A percentile compares a stretch with the other conserved stretches of the same genome.
phyloP scores from a whole-genome alignment of 2,797 vertebrate genomes.

The Arctocebus calabarensis region DNA sequence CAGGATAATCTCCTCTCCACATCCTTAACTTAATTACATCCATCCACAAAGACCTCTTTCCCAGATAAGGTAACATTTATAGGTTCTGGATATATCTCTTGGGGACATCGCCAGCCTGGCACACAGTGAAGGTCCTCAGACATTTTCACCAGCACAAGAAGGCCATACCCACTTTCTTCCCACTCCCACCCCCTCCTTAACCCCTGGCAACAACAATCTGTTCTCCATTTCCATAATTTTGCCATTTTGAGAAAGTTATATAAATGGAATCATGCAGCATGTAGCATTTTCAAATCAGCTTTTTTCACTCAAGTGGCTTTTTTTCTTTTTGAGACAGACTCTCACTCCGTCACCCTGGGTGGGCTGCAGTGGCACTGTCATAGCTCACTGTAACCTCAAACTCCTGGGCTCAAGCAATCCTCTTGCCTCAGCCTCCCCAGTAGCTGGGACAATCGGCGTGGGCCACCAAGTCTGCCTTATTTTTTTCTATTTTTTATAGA shows the following conservation, averaged over 20 bases:
- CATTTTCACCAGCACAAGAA: neutral
- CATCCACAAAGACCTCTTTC: neutral
- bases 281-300: neutral
- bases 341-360: neutral
- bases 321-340: neutral
- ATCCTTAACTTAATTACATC: conserved; percentile 33
- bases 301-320: neutral
- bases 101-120: neutral
- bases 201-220: neutral
- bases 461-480: neutral
- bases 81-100: neutral
- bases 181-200: neutral
- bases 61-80: neutral
- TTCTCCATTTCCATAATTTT: neutral
- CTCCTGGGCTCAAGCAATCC: neutral
- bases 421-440: neutral
- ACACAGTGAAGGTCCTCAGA: no score
- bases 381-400: neutral
- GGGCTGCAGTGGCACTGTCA: neutral
- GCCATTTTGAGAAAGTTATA: neutral
- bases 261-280: neutral
- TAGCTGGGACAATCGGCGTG: no score
- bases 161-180: neutral
- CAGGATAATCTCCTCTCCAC: neutral
- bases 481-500: neutral